Percentiles rank a stretch among this genome's conserved stretches.
Evolutionary conservation across 2,113 vertebrate species (phyloP).

Genomic region (Lipophrys pholis): DNA sequence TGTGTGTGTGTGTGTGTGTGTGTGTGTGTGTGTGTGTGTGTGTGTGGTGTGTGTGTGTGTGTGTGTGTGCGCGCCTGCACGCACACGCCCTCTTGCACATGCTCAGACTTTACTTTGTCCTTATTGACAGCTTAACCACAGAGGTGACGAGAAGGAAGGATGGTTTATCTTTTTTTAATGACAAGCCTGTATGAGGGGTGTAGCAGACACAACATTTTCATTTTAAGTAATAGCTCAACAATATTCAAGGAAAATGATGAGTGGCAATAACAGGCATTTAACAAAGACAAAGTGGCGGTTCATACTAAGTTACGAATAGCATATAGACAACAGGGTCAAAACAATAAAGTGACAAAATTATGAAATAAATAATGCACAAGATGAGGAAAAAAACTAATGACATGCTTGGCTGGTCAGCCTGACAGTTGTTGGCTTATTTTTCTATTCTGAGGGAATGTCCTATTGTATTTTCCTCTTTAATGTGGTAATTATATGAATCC

Average conservation of each 20-base stretch:
- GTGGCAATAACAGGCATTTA: neutral
- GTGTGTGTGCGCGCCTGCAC: too few species aligned
- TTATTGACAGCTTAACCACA: conserved; percentile 45
- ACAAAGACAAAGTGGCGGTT: conserved; percentile 5
- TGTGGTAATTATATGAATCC: conserved; percentile 55
- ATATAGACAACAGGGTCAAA: conserved; percentile 16
- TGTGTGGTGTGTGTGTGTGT: too few species aligned
- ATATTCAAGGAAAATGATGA: conserved; percentile 17
- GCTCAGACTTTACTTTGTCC: neutral
- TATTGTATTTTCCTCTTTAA: conserved; percentile 29
- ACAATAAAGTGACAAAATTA: conserved; percentile 17
- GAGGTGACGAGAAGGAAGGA: conserved; percentile 44
- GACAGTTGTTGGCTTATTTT: conserved; percentile 31
- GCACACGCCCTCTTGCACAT: neutral
- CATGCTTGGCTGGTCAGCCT: conserved; percentile 35
- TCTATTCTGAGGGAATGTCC: conserved; percentile 24
- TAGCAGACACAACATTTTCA: conserved; percentile 45
- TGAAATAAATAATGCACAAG: conserved; percentile 50
- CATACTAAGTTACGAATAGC: conserved; percentile 15
- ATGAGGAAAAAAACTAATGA: conserved; percentile 34
- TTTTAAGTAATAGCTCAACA: conserved; percentile 5
- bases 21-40: neutral
- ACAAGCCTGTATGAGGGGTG: conserved; percentile 47
- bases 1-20: conserved; percentile 10
- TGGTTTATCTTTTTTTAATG: conserved; percentile 60